Evolutionary conservation across 2,888 invertebrate species (phyloP).

Genomic region (Agrilus cyanescens): DNA sequence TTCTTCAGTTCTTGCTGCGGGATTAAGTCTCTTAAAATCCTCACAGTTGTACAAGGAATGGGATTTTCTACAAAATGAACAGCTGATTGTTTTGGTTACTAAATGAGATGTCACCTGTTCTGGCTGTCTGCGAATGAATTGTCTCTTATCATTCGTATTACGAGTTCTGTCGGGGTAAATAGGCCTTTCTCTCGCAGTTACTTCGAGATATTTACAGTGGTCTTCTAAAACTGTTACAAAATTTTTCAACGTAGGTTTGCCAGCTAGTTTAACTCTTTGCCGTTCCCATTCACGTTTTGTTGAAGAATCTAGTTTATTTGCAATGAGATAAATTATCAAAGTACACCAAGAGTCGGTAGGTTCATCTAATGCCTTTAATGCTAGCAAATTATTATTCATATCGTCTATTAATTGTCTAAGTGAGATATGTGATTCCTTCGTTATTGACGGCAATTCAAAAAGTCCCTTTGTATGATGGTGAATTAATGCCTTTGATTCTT

Average conservation of each 20-base stretch:
- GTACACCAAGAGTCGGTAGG: not conserved
- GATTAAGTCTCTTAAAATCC: not conserved
- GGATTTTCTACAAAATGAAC: not conserved
- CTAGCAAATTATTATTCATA: too few relatives aligned
- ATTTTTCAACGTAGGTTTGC: not conserved
- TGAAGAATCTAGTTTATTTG: not conserved
- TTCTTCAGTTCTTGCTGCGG: not conserved
- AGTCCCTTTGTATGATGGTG: too few relatives aligned
- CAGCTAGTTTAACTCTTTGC: not conserved
- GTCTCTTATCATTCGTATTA: not conserved
- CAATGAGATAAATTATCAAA: not conserved
- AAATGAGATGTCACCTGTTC: not conserved
- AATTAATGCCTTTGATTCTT: too few relatives aligned
- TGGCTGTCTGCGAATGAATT: not conserved
- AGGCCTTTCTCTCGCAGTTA: not conserved
- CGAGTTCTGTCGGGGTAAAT: too few relatives aligned
- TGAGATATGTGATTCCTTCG: too few relatives aligned
- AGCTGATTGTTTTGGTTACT: not conserved
- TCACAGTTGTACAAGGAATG: not conserved
- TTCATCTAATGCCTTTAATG: not conserved
- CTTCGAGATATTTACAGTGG: not conserved
- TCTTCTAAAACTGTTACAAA: not conserved
- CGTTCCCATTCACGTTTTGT: not conserved
- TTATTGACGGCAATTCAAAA: too few relatives aligned
- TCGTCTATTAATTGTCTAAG: too few relatives aligned